Evolutionary conservation across 1,140 invertebrate species (phyloP).

Genomic region (Dendroctonus valens): DNA sequence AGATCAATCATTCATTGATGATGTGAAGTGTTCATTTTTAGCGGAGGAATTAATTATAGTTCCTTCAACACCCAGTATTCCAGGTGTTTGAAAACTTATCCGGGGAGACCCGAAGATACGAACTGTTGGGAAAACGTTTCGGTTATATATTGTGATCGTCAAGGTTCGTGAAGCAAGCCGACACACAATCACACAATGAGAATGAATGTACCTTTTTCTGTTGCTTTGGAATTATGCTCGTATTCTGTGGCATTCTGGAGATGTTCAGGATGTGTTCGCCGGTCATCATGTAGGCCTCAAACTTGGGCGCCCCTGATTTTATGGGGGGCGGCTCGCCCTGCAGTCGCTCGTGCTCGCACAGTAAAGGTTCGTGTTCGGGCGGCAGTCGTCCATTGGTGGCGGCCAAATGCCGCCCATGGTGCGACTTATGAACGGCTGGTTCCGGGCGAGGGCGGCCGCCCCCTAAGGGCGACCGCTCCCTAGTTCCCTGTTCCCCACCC

Average conservation of each 20-base stretch:
- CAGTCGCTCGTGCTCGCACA: slow-evolving; percentile 51
- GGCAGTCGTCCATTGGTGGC: slow-evolving; percentile 53
- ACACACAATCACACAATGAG: no score
- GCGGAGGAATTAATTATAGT: no score
- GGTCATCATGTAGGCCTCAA: slow-evolving; percentile 97
- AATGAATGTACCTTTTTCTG: slow-evolving; percentile 59
- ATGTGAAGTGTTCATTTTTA: no score
- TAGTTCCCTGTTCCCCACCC: slow-evolving; percentile 30
- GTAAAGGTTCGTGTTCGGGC: slow-evolving; percentile 36
- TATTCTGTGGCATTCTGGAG: slow-evolving; percentile 70
- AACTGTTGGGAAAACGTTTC: no score
- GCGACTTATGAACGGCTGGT: slow-evolving; percentile 39
- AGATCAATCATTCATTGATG: no score
- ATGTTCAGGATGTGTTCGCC: slow-evolving; percentile 91
- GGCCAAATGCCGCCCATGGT: slow-evolving; percentile 38
- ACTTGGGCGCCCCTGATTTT: slow-evolving; percentile 53
- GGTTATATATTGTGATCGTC: no score
- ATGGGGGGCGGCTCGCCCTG: slow-evolving; percentile 57
- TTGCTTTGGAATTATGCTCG: slow-evolving; percentile 60
- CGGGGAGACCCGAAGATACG: no score
- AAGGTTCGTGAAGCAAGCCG: no score
- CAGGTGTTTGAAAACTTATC: no score
- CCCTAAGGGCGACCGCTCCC: slow-evolving; percentile 7
- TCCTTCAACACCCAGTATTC: no score
- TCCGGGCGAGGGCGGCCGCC: slow-evolving; percentile 21